phyloP scores from a whole-genome alignment of 2,888 invertebrate species.

The Carabus problematicus region DNA sequence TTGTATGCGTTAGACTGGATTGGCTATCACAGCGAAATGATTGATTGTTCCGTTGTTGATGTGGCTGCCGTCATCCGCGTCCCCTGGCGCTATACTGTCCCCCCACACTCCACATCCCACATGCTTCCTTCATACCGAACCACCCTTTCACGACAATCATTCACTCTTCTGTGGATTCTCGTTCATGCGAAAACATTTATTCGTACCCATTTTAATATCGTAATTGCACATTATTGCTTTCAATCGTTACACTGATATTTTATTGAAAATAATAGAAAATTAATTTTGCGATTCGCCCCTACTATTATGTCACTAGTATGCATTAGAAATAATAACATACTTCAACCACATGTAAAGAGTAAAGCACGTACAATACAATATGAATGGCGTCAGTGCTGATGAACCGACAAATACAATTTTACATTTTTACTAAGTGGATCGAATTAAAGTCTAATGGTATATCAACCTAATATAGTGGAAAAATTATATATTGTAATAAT shows the following conservation, averaged over 20 bases:
- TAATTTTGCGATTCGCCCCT: neutral
- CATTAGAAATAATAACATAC: too few species aligned
- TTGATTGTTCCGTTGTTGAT: slow-evolving; percentile 57
- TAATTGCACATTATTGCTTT: slow-evolving; percentile 31
- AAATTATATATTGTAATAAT: too few species aligned
- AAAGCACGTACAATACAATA: too few species aligned
- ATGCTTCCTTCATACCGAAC: slow-evolving; percentile 13
- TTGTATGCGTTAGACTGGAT: slow-evolving; percentile 50
- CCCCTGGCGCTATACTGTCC: neutral
- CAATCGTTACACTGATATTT: slow-evolving; percentile 20
- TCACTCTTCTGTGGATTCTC: slow-evolving; percentile 31
- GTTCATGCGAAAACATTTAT: slow-evolving; percentile 34
- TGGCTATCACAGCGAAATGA: slow-evolving; percentile 45
- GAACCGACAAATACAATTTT: too few species aligned
- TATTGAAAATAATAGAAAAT: slow-evolving; percentile 7
- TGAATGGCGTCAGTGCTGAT: too few species aligned
- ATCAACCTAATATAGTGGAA: too few species aligned
- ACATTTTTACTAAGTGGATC: too few species aligned
- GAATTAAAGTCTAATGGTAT: too few species aligned
- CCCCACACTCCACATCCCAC: slow-evolving; percentile 2
- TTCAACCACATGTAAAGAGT: too few species aligned
- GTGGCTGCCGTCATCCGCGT: slow-evolving; percentile 53
- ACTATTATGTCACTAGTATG: too few species aligned
- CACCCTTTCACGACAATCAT: slow-evolving; percentile 38
- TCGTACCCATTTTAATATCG: slow-evolving; percentile 37